Base-by-base conservation (phyloP, 2,797 vertebrate genomes). In the Danio kyathit region DNA sequence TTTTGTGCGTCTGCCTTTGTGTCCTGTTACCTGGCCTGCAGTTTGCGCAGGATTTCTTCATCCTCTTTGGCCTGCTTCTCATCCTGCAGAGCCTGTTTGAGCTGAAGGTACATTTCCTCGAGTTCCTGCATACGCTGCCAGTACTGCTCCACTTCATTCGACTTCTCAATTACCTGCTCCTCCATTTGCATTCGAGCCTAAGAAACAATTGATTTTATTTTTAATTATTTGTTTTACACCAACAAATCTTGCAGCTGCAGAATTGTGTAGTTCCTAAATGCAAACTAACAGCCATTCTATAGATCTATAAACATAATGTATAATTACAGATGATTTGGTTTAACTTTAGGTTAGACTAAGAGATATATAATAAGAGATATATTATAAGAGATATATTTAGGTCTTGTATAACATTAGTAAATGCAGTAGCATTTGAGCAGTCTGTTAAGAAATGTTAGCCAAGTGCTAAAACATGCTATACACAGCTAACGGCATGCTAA, bases 141-240 rank as follows among this genome's bases (percentile, higher is more conserved):
- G 88, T 99, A 97, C 90, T 97, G 95, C 76, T 97, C 96, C 90
- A 99, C 92, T 89, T 99, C 97, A 0, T 91, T 94, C 21, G 97
- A 97, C 89, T 99, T 99, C 91, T 98, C 96, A 14, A 96, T 96
- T 83, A 99, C 95, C 90, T 99, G 93, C 84, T 96, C 94, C 88
- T 99, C 97, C 96, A 99, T 97, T 90, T 98, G 91, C 90, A 96
- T 95, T 44, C 98, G 95, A 69, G 97, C 96, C 98, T 99, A 89
- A 65, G 0, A 64, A 59, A 54, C 13, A 1, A 16, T 59, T 59
- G 5, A 5, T 48, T 48, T 12, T 48, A 29, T 29, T 29, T 29
- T 29, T 29, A 29, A 29, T 29, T 1, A 29, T 29, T 29, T 29
- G 29, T 29, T 66, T n/a, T 38, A 51, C 38, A 54, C 46, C 7